These are phyloP conservation scores for Oryzias melastigma DNA, from an alignment of 2,113 vertebrate species.

Conservation along the genomic window DNA sequence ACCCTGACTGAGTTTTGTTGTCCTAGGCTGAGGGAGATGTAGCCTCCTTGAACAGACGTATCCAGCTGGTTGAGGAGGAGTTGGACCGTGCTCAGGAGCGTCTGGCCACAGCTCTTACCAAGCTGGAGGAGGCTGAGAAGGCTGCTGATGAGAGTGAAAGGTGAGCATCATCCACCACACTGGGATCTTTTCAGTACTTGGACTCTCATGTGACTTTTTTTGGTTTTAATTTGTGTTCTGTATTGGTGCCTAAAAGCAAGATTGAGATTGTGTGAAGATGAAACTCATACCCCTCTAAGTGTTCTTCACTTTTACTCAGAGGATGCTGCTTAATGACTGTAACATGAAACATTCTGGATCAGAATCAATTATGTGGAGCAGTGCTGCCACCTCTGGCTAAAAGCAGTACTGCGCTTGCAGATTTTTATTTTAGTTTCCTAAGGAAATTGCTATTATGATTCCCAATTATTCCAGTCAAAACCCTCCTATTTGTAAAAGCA, in stretches of 20 bases:
- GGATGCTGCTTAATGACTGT: slow-evolving; percentile 2
- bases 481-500: too few species aligned
- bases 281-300: too few species aligned
- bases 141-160: slow-evolving; percentile 98
- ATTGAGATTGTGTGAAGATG: too few species aligned
- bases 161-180: slow-evolving; percentile 64
- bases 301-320: too few species aligned
- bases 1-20: slow-evolving; percentile 5
- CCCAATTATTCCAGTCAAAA: too few species aligned
- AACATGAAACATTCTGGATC: not conserved
- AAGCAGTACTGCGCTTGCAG: not conserved
- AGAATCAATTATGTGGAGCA: not conserved
- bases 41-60: slow-evolving; percentile 97
- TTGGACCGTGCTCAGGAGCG: slow-evolving; percentile 98
- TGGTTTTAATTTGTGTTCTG: not conserved
- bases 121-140: slow-evolving; percentile 98
- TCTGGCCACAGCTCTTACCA: slow-evolving; percentile 94
- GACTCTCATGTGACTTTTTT: not conserved
- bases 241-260: too few species aligned
- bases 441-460: too few species aligned
- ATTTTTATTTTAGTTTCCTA: too few species aligned
- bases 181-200: not conserved
- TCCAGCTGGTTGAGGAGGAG: slow-evolving; percentile 99
- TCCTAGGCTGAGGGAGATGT: slow-evolving; percentile 93
- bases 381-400: slow-evolving; percentile 23